A percentile compares a stretch with the other conserved stretches of the same genome.
phyloP scores from a whole-genome alignment of 2,113 vertebrate genomes.

The Egretta garzetta region DNA sequence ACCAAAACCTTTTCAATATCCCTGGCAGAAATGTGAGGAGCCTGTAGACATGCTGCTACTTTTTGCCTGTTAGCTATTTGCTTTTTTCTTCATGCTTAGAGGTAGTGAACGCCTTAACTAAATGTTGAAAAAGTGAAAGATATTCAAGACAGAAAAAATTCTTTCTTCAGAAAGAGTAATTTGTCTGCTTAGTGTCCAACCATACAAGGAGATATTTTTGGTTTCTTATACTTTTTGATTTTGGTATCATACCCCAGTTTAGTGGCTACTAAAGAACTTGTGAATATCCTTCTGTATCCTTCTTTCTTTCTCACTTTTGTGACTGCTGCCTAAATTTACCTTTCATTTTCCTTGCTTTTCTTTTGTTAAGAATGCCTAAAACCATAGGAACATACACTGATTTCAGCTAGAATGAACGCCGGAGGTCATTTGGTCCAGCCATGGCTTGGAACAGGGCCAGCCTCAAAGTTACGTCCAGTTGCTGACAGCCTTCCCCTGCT shows the following conservation, averaged over 20 bases:
- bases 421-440: not conserved
- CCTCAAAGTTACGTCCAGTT: not conserved
- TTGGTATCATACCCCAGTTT: not conserved
- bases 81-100: not conserved
- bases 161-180: not conserved
- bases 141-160: not conserved
- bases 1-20: not conserved
- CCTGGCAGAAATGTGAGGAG: not conserved
- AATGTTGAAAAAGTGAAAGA: not conserved
- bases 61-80: not conserved
- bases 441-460: not conserved
- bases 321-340: not conserved
- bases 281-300: not conserved
- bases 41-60: not conserved
- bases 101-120: not conserved
- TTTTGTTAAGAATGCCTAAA: not conserved
- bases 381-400: not conserved
- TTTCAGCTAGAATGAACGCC: not conserved
- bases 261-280: not conserved
- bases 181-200: not conserved
- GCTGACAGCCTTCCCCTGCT: not conserved
- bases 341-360: not conserved
- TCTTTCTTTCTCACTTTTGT: not conserved
- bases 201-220: not conserved
- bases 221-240: not conserved